Conservation (phyloP, 30 jellyfish, hydroid and myxozoan species). For the Calvadosia cruxmelitensis region DNA sequence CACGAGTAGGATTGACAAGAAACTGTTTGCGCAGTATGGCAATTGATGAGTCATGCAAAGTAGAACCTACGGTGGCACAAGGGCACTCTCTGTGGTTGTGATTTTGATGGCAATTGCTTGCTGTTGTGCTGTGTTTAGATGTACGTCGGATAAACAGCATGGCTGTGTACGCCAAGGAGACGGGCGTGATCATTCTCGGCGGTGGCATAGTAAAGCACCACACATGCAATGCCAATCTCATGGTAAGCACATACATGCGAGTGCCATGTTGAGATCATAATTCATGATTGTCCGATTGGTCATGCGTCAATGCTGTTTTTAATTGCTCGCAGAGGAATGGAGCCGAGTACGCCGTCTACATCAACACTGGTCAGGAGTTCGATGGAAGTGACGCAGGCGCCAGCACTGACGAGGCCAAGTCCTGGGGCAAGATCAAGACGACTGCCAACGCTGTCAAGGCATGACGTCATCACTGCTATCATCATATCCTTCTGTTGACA, state of each 20-base stretch:
- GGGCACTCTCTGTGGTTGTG: too few relatives aligned
- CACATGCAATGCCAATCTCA: slow-evolving; percentile 92
- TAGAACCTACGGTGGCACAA: too few relatives aligned
- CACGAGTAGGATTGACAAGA: too few relatives aligned
- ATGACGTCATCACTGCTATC: background rate
- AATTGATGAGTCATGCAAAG: too few relatives aligned
- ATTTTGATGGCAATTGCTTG: too few relatives aligned
- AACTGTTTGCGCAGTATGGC: too few relatives aligned
- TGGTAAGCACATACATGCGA: slow-evolving; percentile 37
- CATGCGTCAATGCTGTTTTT: too few relatives aligned
- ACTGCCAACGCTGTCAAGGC: slow-evolving; percentile 92
- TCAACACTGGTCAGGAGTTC: slow-evolving; percentile 86
- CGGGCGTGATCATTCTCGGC: slow-evolving; percentile 95
- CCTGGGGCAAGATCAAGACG: slow-evolving; percentile 96
- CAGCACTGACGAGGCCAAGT: slow-evolving; percentile 91
- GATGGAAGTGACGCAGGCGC: slow-evolving; percentile 99
- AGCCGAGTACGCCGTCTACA: slow-evolving; percentile 91
- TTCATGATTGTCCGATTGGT: too few relatives aligned
- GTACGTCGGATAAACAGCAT: slow-evolving; percentile 52
- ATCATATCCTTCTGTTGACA: background rate
- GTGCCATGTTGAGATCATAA: too few relatives aligned
- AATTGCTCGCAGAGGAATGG: slow-evolving; percentile 96
- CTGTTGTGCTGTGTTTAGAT: too few relatives aligned
- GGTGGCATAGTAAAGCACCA: slow-evolving; percentile 98
- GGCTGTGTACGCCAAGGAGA: slow-evolving; percentile 65